Evolutionary conservation across 2,797 vertebrate species (phyloP).

Genomic region (Peromyscus melanophrys): DNA sequence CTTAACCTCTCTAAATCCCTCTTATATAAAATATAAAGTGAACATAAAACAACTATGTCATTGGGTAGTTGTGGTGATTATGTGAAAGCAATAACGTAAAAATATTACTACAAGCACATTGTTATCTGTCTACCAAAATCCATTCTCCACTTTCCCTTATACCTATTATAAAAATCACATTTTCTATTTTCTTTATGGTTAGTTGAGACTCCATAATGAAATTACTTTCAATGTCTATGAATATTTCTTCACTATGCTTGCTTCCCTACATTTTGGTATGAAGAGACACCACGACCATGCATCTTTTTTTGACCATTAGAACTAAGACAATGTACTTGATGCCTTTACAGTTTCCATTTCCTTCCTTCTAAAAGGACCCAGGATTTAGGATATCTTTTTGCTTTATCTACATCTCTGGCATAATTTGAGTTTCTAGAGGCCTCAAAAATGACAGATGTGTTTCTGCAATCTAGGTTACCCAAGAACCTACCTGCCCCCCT

Average conservation of each 20-base stretch:
- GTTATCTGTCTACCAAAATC: not conserved
- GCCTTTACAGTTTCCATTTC: not conserved
- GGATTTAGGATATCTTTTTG: not conserved
- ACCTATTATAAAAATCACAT: not conserved
- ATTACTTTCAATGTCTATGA: not conserved
- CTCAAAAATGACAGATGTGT: not conserved
- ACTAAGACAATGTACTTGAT: not conserved
- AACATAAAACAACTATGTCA: not conserved
- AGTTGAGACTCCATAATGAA: not conserved
- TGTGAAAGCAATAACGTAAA: not conserved
- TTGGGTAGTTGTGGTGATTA: conserved; percentile 22
- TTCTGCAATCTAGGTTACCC: not conserved
- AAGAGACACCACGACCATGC: not conserved
- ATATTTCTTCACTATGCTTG: not conserved
- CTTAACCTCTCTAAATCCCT: not conserved
- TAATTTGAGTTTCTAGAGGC: not conserved
- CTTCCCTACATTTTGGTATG: not conserved
- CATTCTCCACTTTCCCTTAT: not conserved
- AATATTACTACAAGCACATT: not conserved
- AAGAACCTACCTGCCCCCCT: not conserved
- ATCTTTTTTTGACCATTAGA: not conserved
- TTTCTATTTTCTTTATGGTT: not conserved
- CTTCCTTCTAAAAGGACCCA: not conserved
- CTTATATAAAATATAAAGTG: not conserved
- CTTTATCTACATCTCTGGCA: not conserved